Evolutionary conservation across 2,113 vertebrate genomes (phyloP).

Genomic region (Motacilla tschutschensis): DNA sequence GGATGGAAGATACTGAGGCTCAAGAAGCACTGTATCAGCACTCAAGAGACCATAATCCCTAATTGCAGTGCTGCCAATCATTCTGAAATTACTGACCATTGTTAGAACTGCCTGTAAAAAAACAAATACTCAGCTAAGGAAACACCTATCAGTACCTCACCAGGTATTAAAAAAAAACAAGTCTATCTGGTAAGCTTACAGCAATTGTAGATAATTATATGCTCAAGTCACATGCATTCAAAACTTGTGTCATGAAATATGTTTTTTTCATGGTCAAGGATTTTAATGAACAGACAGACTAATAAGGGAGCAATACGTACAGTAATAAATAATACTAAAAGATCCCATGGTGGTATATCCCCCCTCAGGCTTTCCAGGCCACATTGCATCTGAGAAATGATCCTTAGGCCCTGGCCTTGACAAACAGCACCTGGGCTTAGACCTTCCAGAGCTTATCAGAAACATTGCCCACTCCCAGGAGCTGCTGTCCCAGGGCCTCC

Average conservation of each 20-base stretch:
- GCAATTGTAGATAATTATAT: background rate
- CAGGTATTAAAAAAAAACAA: background rate
- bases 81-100: background rate
- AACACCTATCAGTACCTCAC: background rate
- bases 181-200: background rate
- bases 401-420: background rate
- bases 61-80: background rate
- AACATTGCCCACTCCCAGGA: background rate
- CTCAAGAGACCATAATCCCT: background rate
- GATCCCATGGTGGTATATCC: rapidly evolving
- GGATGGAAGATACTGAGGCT: background rate
- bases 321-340: background rate
- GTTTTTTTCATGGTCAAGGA: background rate
- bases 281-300: background rate
- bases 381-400: background rate
- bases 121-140: background rate
- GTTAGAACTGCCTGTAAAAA: background rate
- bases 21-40: background rate
- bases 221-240: background rate
- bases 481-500: background rate
- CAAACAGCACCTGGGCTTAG: background rate
- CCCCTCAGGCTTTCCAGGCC: rapidly evolving
- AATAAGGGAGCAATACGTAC: background rate
- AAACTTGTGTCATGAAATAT: background rate
- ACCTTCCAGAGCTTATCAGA: background rate